Base-by-base conservation (phyloP, 2,888 invertebrate genomes). In the Eucriotettix oculatus region DNA sequence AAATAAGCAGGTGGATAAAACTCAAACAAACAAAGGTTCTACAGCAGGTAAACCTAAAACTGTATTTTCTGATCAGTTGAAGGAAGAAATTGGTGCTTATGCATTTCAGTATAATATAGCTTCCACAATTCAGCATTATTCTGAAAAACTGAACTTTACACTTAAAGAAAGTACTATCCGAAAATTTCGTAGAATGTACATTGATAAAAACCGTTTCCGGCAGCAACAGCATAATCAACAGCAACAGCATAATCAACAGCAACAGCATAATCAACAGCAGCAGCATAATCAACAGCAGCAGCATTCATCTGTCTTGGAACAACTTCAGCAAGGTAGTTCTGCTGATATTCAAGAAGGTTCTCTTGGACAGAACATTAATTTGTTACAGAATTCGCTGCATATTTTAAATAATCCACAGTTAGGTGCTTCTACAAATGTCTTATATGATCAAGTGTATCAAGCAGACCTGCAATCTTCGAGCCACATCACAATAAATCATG, bases 71-170 rank as follows among this genome's bases (percentile, higher is more conserved):
- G 52, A 61, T 14, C 60, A 65, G 52, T 58, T 68, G 57, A 67
- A 66, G 52, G 66, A 67, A 58, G 67, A 68, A 54, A 68, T 68
- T 57, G 68, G 68, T 5, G 56, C 62, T 14, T 66, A 66, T 62
- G 68, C 69, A 10, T 58, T 58, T 29, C 61, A 65, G 43, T 62
- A 61, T 60, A 65, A 66, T 16, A 62, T 68, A 54, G 54, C 58
- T 14, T 64, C 64, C 10, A 64, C 69, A 10, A 63, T 68, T 48
- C 62, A 67, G 41, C 66, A 67, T 57, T 69, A 65, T 60, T 62
- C 66, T 10, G 65, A 67, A 42, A 66, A 66, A 54, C 64, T 68
- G 11, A 65, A 66, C 43, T 65, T 66, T 57, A 57, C 65, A n/a
- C 62, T 68, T 7, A 68, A 66, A 58, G 67, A 67, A 56, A 65